A percentile compares a stretch with the other conserved stretches of the same genome.
Conservation (phyloP, 2,113 vertebrate species). For the Irena cyanogastra region DNA sequence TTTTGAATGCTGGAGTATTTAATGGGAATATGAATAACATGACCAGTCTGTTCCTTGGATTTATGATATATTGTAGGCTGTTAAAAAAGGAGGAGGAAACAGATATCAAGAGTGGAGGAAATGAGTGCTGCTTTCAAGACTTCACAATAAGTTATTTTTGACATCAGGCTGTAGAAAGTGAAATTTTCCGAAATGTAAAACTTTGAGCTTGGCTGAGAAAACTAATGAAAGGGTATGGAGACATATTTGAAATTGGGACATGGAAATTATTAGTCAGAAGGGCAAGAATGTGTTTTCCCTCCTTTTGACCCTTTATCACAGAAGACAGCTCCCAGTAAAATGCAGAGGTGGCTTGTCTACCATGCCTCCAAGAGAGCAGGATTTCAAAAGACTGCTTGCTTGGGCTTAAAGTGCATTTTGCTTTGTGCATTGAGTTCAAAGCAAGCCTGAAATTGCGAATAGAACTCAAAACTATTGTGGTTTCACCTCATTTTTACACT, state of each 20-base stretch:
- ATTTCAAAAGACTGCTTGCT: conserved; percentile 19
- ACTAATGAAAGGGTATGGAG: background rate
- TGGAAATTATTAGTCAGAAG: background rate
- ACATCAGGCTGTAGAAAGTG: background rate
- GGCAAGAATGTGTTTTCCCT: background rate
- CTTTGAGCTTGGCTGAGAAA: background rate
- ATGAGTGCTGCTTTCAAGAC: background rate
- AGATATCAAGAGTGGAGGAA: background rate
- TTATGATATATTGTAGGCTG: background rate
- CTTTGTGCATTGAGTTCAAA: conserved; percentile 34
- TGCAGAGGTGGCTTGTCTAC: background rate
- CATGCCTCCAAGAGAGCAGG: background rate
- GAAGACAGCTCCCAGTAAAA: background rate
- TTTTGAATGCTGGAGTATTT: conserved; percentile 19
- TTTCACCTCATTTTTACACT: conserved; percentile 47
- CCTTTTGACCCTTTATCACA: background rate
- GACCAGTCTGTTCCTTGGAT: background rate
- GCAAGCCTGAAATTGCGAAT: conserved; percentile 40
- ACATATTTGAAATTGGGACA: background rate
- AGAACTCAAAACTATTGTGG: conserved; percentile 6
- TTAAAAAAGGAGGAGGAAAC: conserved; percentile 21
- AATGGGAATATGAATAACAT: background rate
- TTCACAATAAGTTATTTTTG: conserved; percentile 19
- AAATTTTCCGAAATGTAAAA: background rate
- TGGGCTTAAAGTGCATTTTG: conserved; percentile 42